Evolutionary conservation across 2,797 vertebrate genomes (phyloP), one percentile per base, ranked within the genome.

Genomic region (Australoheros facetus): DNA sequence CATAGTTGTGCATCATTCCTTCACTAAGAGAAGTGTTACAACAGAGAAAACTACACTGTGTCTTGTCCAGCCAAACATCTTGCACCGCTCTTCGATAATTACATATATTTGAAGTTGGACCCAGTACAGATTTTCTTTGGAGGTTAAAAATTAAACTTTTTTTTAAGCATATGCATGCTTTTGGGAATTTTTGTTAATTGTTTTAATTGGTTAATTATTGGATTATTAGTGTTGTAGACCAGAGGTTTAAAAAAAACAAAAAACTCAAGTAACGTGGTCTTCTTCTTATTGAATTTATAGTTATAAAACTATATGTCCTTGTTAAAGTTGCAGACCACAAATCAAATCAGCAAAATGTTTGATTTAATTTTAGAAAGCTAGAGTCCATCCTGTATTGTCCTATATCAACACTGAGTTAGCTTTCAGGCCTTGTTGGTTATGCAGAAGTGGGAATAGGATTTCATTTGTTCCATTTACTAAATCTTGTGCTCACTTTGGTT

Each of bases 391-490:
- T 82, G 83, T 74, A 83, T 90, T 90, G 82, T 89, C 60, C 84
- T 51, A 77, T 74, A 85, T 91, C 91, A 28, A 83, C 85, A 81
- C 83, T 80, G 89, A 85, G 91, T 90, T 85, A 84, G 89, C 81
- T 78, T 89, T 71, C 79, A 87, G 88, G 82, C 81, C 81, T 81
- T 77, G 85, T 85, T 81, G 89, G 91, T 85, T 91, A 91, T 92
- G 92, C 87, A 93, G 90, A 93, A 89, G 56, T 87, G 78, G 85
- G 88, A 94, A 91, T 95, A 90, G 85, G 75, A 92, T 96, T 95
- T 94, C 92, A 92, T 95, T 95, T 95, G 92, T 95, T 94, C 94
- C 93, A 90, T 93, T 92, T 88, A 87, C 85, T 85, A 95, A 94
- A 93, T 94, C 89, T 94, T 88, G 79, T 86, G 89, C 95, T 95